These are phyloP conservation scores for Tetramorium bicarinatum DNA, from an alignment of 2,888 invertebrate species.

Conservation along the genomic window DNA sequence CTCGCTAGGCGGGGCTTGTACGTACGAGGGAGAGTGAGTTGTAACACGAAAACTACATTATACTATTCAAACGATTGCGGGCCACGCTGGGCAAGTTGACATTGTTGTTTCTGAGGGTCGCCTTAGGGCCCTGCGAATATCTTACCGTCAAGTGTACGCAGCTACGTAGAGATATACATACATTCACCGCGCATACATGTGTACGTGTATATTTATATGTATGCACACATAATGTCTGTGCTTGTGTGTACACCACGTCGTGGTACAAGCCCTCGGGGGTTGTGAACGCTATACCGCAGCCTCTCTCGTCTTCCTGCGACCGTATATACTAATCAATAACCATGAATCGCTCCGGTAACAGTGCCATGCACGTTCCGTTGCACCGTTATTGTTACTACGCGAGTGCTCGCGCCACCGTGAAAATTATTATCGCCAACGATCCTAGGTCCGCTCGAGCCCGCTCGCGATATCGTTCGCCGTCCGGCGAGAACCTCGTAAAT, in stretches of 20 bases:
- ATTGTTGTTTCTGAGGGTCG: conserved; percentile 85
- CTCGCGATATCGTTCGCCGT: conserved; percentile 53
- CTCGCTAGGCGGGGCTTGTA: conserved; percentile 1
- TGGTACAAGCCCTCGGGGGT: conserved; percentile 73
- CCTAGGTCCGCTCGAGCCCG: conserved; percentile 49
- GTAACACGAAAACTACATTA: conserved; percentile 83
- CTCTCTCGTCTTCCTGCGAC: conserved; percentile 78
- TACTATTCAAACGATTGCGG: conserved; percentile 83
- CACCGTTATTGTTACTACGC: conserved; percentile 77
- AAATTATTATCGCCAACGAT: conserved; percentile 74
- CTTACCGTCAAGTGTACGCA: conserved; percentile 78
- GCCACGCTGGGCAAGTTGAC: conserved; percentile 82
- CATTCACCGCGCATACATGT: conserved; percentile 42
- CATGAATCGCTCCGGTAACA: conserved; percentile 81
- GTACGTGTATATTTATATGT: conserved; percentile 51
- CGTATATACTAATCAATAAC: conserved; percentile 81
- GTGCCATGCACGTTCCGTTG: conserved; percentile 80
- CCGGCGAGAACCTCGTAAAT: conserved; percentile 50
- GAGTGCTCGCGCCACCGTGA: conserved; percentile 73
- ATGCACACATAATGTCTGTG: conserved; percentile 53
- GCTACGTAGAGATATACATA: conserved; percentile 63
- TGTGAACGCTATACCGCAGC: conserved; percentile 69
- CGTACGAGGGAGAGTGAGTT: conserved; percentile 40
- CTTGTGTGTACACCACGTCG: conserved; percentile 63
- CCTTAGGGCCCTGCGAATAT: conserved; percentile 82